Base-by-base conservation (phyloP, 2,113 vertebrate genomes). In the Phaethornis superciliosus region DNA sequence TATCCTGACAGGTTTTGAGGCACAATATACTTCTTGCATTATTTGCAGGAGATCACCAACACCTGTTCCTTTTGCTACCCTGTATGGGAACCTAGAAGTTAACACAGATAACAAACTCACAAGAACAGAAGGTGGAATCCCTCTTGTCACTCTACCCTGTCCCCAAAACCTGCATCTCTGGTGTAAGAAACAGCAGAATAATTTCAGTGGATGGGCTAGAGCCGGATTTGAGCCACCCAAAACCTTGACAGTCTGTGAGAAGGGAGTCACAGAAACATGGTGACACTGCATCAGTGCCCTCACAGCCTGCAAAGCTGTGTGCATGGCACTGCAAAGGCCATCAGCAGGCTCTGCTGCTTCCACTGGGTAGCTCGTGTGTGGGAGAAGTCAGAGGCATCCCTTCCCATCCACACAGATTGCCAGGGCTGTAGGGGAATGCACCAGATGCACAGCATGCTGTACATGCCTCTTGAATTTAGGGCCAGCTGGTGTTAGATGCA, bases 351-450 rank as follows among this genome's bases (percentile, higher is more conserved):
- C 37, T 55, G 22, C 24, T 28, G 12, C 49, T n/a, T 87, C 28
- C 23, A 20, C 5, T 1, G 33, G 44, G 20, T 23, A 24, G 19
- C 8, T 47, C 1, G 0, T 28, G 5, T 28, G 2, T 63, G 58
- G 40, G 33, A 19, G 24, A 21, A 20, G 23, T 30, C 9, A 6
- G 49, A 55, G 33, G 65, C 49, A 63, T 35, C 35, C 32, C 56
- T 46, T 76, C 58, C 35, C 7, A 2, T 49, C 32, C 32, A 23
- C 9, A 11, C 26, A 42, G 40, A 20, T 51, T 77, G 33, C 35
- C 16, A 77, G 32, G 17, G 49, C 40, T 69, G 30, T 69, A 47
- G 16, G 1, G 1, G 15, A 20, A 24, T 76, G n/a, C n/a, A 62
- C 17, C 9, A 49, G 30, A 18, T 33, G 42, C 33, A 30, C 35